A percentile compares a stretch with the other conserved stretches of the same genome.
Evolutionary conservation across 2,797 vertebrate species (phyloP).

Genomic region (Pseudochirops corinnae): DNA sequence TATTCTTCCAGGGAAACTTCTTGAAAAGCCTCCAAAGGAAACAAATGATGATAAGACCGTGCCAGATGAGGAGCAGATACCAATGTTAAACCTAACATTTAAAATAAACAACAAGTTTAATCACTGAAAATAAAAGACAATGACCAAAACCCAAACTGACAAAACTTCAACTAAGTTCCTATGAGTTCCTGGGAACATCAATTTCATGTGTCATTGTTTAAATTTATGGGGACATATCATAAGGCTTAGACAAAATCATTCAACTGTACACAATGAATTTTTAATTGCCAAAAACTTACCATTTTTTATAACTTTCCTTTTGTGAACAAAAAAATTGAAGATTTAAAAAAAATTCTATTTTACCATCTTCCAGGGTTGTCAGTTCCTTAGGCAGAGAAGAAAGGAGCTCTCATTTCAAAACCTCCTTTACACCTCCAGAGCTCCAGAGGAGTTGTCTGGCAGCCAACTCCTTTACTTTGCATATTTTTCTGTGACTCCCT

Average conservation of each 20-base stretch:
- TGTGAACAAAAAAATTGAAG: background rate
- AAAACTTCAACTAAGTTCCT: slow-evolving; percentile 17
- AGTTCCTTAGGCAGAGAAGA: background rate
- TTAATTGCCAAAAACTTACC: background rate
- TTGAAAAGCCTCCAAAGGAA: slow-evolving; percentile 93
- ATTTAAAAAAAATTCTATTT: background rate
- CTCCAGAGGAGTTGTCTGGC: background rate
- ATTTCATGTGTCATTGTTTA: slow-evolving; percentile 7
- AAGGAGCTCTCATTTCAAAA: background rate
- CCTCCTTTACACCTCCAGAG: background rate
- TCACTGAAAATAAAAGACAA: slow-evolving; percentile 30
- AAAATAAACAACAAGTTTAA: slow-evolving; percentile 60
- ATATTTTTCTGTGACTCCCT: background rate
- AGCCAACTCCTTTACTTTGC: background rate
- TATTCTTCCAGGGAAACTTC: slow-evolving; percentile 88
- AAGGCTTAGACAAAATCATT: background rate
- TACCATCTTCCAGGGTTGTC: background rate
- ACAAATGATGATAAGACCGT: slow-evolving; percentile 98
- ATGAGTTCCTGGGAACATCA: background rate
- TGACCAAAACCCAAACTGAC: slow-evolving; percentile 20
- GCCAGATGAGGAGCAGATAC: slow-evolving; percentile 97
- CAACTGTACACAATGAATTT: background rate
- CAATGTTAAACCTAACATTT: slow-evolving; percentile 91
- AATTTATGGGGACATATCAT: background rate
- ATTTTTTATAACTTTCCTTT: background rate